phyloP scores from a whole-genome alignment of 2,797 vertebrate species.

The Cuculus canorus region DNA sequence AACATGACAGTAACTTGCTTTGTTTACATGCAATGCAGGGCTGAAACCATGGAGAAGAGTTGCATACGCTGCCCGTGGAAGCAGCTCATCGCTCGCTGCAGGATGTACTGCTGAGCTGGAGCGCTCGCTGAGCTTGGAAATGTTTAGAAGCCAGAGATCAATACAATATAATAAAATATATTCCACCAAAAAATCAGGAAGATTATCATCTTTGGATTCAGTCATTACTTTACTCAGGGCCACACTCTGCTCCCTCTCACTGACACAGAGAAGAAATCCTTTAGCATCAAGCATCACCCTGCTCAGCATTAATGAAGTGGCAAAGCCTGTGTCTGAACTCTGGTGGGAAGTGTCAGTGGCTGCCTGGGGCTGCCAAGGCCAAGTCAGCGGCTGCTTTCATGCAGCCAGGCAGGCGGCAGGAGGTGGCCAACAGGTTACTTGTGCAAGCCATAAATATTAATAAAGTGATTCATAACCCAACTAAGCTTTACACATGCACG shows the following conservation, averaged over 20 bases:
- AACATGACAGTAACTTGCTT: accelerated
- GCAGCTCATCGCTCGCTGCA: background rate
- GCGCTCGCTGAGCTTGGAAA: accelerated
- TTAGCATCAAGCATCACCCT: accelerated
- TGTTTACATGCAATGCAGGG: accelerated
- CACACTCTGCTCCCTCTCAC: accelerated
- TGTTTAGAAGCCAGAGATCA: background rate
- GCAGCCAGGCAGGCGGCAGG: background rate
- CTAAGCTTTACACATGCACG: accelerated
- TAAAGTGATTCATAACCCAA: accelerated
- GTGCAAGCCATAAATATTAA: background rate
- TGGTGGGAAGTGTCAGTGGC: background rate
- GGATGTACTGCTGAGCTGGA: background rate
- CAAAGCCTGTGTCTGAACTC: background rate
- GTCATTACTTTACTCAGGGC: accelerated
- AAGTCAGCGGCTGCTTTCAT: accelerated
- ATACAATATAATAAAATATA: accelerated
- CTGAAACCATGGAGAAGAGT: background rate
- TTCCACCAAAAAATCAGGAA: accelerated
- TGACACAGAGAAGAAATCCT: accelerated
- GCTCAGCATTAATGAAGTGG: accelerated
- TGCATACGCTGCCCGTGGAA: accelerated
- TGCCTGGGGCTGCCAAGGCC: background rate
- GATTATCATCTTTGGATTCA: accelerated
- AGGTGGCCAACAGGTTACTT: accelerated